A percentile compares a stretch with the other conserved stretches of the same genome.
Evolutionary conservation across 2,888 invertebrate genomes (phyloP).

Genomic region (Trichopria drosophilae): DNA sequence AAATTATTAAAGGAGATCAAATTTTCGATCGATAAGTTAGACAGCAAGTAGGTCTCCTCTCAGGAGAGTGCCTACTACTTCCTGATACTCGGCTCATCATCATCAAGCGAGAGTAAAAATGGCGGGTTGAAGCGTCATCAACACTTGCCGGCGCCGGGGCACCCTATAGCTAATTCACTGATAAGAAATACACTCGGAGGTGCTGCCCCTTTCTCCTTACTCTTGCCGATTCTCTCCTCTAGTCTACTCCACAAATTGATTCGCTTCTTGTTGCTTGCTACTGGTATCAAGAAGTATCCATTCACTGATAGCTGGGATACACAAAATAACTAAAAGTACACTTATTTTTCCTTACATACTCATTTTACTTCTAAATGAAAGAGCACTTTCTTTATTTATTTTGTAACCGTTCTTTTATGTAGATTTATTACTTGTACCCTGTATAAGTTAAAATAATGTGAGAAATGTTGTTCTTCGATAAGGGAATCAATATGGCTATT

Average conservation of each 20-base stretch:
- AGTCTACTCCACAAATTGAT: conserved; percentile 47
- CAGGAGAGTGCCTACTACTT: conserved; percentile 49
- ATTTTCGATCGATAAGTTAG: conserved; percentile 35
- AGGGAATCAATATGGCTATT: too few relatives aligned
- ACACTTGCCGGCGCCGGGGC: conserved; percentile 35
- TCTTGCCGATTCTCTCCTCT: too few relatives aligned
- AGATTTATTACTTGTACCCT: too few relatives aligned
- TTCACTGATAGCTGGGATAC: conserved; percentile 22
- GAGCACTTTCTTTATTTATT: too few relatives aligned
- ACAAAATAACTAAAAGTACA: conserved; percentile 37
- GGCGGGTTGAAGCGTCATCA: conserved; percentile 38
- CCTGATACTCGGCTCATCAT: conserved; percentile 49
- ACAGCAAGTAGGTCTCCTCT: conserved; percentile 39
- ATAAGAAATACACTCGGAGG: conserved; percentile 52
- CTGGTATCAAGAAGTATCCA: conserved; percentile 30
- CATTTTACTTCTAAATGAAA: too few relatives aligned
- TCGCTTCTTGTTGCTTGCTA: conserved; percentile 48
- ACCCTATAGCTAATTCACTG: conserved; percentile 50
- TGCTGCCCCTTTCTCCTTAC: conserved; percentile 34
- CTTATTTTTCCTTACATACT: too few relatives aligned
- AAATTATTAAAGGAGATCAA: conserved; percentile 25
- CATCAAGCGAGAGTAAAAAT: conserved; percentile 42
- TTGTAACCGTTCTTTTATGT: too few relatives aligned
- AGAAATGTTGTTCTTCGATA: too few relatives aligned
- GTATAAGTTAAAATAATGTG: too few relatives aligned